These are phyloP conservation scores for Serranus cabrilla DNA, from an alignment of 2,797 vertebrate genomes.

Conservation along the genomic window DNA sequence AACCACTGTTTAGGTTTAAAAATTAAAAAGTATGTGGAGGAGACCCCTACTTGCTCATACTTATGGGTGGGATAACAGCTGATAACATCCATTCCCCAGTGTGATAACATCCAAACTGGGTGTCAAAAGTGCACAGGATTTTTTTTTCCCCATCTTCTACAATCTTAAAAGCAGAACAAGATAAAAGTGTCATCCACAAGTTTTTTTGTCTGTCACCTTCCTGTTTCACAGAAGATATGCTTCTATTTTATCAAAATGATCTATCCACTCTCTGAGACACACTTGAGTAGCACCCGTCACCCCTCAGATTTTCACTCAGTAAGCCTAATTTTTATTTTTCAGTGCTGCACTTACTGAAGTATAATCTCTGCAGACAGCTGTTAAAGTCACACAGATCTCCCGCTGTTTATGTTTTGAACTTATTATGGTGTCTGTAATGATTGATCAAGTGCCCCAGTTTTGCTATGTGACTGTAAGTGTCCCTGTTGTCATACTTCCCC, in stretches of 20 bases:
- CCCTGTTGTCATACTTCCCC: background rate
- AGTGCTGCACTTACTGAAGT: background rate
- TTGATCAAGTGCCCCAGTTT: background rate
- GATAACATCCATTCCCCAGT: too few species aligned
- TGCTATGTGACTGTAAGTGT: background rate
- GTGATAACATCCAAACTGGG: too few species aligned
- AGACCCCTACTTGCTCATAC: too few species aligned
- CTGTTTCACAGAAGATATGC: background rate
- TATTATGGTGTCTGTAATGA: background rate
- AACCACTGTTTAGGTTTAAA: too few species aligned
- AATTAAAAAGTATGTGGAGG: too few species aligned
- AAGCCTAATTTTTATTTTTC: background rate
- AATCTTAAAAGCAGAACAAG: background rate
- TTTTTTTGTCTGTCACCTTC: background rate
- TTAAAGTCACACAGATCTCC: background rate
- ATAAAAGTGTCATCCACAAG: background rate
- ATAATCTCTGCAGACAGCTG: background rate
- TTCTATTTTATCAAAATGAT: background rate
- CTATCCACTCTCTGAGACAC: background rate
- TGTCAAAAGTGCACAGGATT: background rate
- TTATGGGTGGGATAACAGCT: too few species aligned
- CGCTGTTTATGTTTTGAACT: background rate
- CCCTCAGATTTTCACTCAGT: background rate
- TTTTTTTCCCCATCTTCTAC: background rate
- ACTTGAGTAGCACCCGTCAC: background rate